Percentiles rank a stretch among this genome's conserved stretches.
Evolutionary conservation across 2,797 vertebrate species (phyloP).

Genomic region (Numenius phaeopus): DNA sequence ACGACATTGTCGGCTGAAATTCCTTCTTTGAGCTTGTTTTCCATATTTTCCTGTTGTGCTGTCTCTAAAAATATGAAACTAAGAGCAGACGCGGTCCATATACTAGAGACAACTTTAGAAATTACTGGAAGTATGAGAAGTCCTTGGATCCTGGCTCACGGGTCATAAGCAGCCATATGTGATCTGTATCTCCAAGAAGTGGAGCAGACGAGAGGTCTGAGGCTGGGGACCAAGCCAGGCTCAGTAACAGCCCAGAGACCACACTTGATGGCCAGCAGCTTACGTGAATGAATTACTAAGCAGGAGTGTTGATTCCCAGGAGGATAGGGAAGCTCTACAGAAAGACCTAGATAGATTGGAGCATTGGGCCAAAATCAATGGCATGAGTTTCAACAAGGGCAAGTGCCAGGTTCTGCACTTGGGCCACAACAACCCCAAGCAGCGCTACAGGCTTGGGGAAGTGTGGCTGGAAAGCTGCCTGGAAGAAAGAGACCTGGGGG

Average conservation of each 20-base stretch:
- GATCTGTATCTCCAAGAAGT: not conserved
- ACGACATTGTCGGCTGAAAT: not conserved
- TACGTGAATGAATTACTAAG: not conserved
- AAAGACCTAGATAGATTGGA: no score
- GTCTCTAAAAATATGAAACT: not conserved
- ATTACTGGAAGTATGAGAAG: not conserved
- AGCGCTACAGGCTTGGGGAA: no score
- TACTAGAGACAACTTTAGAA: not conserved
- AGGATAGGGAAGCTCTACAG: no score
- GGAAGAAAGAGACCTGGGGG: no score
- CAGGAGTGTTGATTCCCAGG: no score
- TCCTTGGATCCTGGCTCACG: not conserved
- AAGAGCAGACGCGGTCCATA: not conserved
- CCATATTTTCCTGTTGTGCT: not conserved
- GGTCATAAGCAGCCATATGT: not conserved
- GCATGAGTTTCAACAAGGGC: no score
- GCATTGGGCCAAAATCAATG: no score
- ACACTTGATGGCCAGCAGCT: rapidly evolving
- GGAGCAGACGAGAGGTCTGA: not conserved
- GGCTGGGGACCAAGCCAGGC: not conserved
- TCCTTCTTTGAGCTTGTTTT: not conserved
- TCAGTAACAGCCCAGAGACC: not conserved
- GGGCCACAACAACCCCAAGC: no score
- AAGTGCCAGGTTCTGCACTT: no score
- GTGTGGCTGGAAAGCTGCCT: no score